Base-by-base conservation (phyloP, 2,113 vertebrate species). In the Martes martes region DNA sequence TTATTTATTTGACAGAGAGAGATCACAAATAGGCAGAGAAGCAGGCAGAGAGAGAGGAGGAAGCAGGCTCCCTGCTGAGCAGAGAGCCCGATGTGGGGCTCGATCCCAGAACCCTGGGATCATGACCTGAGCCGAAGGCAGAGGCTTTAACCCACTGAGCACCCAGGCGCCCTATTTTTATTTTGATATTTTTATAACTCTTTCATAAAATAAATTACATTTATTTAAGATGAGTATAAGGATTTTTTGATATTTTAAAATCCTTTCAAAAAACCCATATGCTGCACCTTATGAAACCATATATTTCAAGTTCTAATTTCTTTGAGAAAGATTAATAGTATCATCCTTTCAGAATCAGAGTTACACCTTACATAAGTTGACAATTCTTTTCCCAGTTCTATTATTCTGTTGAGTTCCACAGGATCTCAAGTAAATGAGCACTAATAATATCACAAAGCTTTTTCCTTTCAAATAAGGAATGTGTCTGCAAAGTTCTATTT, bases 391-490 rank as follows among this genome's bases (percentile, higher is more conserved):
- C 45, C 52, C 16, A 65, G 57, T 52, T 78, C 59, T 59, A 26
- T 74, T 57, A 26, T 45, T 57, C 47, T 94, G 42, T 91, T 52
- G 76, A 65, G 33, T 59, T 83, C 80, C 50, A 55, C 1, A 65
- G 14, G 31, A 5, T 63, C 47, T 89, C 42, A 87, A 79, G n/a
- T 73, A 80, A 87, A 84, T 63, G 21, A 85, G 82, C 26, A 15
- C 33, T 65, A 97, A 45, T 39, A 39, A 71, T 39, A 80, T 26
- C 31, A 91, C 57, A 71, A 82, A 79, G 28, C 33, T 28, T 79
- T 94, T 94, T 50, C 24, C 71, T 96, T 82, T 21, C 82, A 88
- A 94, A 36, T 83, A 89, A 82, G 28, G 31, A 93, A 65, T 57
- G 18, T 91, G n/a, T 26, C 71, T 96, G 28, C 24, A 65, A 28